phyloP scores from a whole-genome alignment of 2,888 invertebrate species.

The Drosophila mulleri region DNA sequence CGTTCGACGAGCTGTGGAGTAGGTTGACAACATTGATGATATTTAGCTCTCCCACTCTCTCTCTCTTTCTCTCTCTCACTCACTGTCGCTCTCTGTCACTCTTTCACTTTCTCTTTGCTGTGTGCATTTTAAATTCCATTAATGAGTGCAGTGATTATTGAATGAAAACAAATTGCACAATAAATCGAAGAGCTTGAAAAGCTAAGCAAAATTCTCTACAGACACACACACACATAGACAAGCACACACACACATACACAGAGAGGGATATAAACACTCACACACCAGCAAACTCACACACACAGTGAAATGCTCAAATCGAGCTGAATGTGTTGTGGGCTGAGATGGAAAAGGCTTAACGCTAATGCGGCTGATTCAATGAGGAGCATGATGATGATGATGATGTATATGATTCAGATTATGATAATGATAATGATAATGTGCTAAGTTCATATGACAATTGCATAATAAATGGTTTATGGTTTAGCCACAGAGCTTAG shows the following conservation, averaged over 20 bases:
- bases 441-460: slow-evolving; percentile 38
- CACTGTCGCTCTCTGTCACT: not conserved
- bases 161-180: slow-evolving; percentile 18
- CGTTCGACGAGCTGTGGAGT: not conserved
- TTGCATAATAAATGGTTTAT: slow-evolving; percentile 25
- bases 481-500: not conserved
- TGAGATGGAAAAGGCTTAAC: slow-evolving; percentile 22
- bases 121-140: slow-evolving; percentile 60
- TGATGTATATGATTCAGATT: slow-evolving; percentile 6
- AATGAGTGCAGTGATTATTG: slow-evolving; percentile 63
- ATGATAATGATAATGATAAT: slow-evolving; percentile 19
- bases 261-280: not conserved
- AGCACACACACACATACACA: not conserved
- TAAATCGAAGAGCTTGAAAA: slow-evolving; percentile 19
- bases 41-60: slow-evolving; percentile 19
- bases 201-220: not conserved
- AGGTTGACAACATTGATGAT: slow-evolving; percentile 43
- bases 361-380: slow-evolving; percentile 18
- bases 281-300: not conserved
- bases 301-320: not conserved
- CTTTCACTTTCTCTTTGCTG: slow-evolving; percentile 8
- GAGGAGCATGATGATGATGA: slow-evolving; percentile 8
- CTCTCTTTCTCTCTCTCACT: slow-evolving; percentile 1
- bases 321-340: slow-evolving; percentile 7
- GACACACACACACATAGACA: not conserved